Conservation (phyloP, 2,888 invertebrate genomes). For the Arctia plantaginis region DNA sequence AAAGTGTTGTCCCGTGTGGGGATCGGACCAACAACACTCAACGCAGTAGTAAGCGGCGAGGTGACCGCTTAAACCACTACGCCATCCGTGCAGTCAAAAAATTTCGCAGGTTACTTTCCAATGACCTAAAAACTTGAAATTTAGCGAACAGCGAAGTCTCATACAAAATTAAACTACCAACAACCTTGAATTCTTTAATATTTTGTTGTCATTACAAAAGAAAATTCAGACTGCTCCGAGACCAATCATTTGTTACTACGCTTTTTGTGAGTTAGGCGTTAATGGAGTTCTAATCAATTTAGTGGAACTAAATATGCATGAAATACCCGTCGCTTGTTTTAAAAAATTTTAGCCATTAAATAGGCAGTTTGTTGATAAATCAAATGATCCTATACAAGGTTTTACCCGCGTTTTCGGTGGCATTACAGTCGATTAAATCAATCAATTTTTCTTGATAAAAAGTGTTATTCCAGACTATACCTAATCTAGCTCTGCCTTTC, state of each 20-base stretch:
- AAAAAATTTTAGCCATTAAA: slow-evolving; percentile 16
- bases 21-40: too few relatives aligned
- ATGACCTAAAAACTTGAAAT: not conserved
- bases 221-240: not conserved
- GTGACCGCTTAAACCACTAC: too few relatives aligned
- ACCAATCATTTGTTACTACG: slow-evolving; percentile 9
- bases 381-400: not conserved
- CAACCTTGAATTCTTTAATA: not conserved
- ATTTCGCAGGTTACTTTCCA: not conserved
- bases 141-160: not conserved
- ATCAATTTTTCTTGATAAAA: not conserved
- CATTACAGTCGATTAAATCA: too few relatives aligned
- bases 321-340: slow-evolving; percentile 20
- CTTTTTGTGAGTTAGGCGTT: slow-evolving; percentile 8
- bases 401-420: not conserved
- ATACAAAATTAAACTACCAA: not conserved
- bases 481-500: too few relatives aligned
- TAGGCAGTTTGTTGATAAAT: slow-evolving; percentile 10
- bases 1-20: too few relatives aligned
- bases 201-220: not conserved
- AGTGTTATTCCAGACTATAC: too few relatives aligned
- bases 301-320: slow-evolving; percentile 17
- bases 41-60: too few relatives aligned
- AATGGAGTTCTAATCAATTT: slow-evolving; percentile 18
- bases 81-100: too few relatives aligned